Percentiles rank a stretch among this genome's conserved stretches.
phyloP scores from a whole-genome alignment of 1,140 invertebrate species.

The Latrodectus geometricus region DNA sequence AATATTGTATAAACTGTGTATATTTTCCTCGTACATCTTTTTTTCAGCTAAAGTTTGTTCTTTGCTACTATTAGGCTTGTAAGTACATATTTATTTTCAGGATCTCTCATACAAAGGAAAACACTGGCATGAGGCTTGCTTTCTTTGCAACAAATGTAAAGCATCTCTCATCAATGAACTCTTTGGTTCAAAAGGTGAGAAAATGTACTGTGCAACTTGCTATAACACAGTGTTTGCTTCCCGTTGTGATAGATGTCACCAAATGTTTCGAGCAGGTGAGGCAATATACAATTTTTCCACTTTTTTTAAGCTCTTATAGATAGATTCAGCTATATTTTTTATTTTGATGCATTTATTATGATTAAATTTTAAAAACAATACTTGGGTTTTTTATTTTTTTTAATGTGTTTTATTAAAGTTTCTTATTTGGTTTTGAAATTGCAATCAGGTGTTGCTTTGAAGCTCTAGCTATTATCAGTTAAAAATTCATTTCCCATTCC shows the following conservation, averaged over 20 bases:
- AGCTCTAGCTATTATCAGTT: too few relatives aligned
- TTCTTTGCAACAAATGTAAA: conserved; percentile 97
- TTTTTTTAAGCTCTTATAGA: too few relatives aligned
- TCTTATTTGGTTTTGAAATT: too few relatives aligned
- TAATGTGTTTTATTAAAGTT: too few relatives aligned
- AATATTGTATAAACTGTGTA: too few relatives aligned
- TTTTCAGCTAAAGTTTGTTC: neutral
- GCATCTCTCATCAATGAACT: conserved; percentile 97
- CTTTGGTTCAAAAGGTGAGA: conserved; percentile 93
- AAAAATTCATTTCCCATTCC: too few relatives aligned
- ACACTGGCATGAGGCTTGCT: conserved; percentile 99
- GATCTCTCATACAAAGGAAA: conserved; percentile 99
- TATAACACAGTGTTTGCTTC: conserved; percentile 99
- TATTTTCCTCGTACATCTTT: neutral
- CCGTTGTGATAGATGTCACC: conserved; percentile 97
- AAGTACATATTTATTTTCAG: conserved; percentile 73
- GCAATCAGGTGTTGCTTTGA: too few relatives aligned
- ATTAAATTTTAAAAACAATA: too few relatives aligned
- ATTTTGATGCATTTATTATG: too few relatives aligned
- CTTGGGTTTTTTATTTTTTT: too few relatives aligned
- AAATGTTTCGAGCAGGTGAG: conserved; percentile 98
- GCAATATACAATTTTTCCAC: neutral
- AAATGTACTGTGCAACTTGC: conserved; percentile 99
- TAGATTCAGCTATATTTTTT: too few relatives aligned
- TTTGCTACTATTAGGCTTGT: neutral